Conservation (phyloP, 2,797 vertebrate genomes). For the Pseudochaenichthys georgianus region DNA sequence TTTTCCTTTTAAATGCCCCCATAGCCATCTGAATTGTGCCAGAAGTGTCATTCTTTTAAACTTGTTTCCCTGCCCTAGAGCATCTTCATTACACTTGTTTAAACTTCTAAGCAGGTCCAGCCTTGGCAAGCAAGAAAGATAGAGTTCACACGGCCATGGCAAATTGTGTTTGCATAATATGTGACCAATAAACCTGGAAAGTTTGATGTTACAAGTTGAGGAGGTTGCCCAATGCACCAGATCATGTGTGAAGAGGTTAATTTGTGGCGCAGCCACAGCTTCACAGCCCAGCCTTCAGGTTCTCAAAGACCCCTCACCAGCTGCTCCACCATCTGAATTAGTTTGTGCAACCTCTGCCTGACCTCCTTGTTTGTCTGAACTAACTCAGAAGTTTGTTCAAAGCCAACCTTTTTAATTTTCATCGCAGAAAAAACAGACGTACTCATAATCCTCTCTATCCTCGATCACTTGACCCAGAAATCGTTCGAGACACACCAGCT, state of each 20-base stretch:
- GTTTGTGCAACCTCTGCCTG: not conserved
- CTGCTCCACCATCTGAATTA: constrained; percentile 23
- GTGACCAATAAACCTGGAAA: constrained; percentile 8
- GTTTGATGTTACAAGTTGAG: constrained; percentile 31
- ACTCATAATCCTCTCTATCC: not conserved
- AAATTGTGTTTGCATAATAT: not conserved
- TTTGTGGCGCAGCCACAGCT: not conserved
- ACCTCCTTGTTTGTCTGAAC: not conserved
- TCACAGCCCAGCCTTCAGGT: constrained; percentile 17
- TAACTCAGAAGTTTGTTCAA: not conserved
- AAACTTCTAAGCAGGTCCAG: too few relatives aligned
- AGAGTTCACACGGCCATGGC: not conserved
- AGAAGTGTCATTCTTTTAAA: too few relatives aligned
- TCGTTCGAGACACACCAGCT: too few relatives aligned
- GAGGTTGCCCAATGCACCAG: not conserved
- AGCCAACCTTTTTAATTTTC: not conserved
- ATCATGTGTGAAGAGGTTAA: not conserved
- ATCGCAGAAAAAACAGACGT: not conserved
- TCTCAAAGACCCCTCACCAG: constrained; percentile 22
- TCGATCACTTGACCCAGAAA: too few relatives aligned
- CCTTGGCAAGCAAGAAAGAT: too few relatives aligned
- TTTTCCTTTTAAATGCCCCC: too few relatives aligned
- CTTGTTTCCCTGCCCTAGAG: too few relatives aligned
- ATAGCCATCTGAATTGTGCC: too few relatives aligned
- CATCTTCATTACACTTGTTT: too few relatives aligned